These are phyloP conservation scores for Eurytoma californica DNA, from an alignment of 2,888 invertebrate species.

Conservation along the genomic window DNA sequence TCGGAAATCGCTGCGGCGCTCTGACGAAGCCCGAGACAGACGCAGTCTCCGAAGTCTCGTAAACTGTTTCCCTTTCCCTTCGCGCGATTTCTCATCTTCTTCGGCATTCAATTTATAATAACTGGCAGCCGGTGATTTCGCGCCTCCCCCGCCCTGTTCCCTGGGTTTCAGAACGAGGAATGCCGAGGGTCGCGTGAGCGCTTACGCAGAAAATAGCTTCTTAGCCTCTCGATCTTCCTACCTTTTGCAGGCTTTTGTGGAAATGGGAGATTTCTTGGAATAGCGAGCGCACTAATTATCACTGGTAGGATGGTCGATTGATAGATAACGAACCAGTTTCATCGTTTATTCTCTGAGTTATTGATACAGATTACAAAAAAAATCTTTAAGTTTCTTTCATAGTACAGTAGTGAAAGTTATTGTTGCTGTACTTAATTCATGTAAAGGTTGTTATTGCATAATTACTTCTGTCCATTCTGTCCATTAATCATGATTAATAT, in stretches of 20 bases:
- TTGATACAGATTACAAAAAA: too few species aligned
- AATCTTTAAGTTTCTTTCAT: too few species aligned
- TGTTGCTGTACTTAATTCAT: too few species aligned
- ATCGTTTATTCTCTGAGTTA: too few species aligned
- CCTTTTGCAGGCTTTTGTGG: neutral
- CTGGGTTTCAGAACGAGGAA: slow-evolving; percentile 56
- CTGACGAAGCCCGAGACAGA: slow-evolving; percentile 21
- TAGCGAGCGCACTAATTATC: slow-evolving; percentile 40
- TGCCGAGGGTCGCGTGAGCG: slow-evolving; percentile 58
- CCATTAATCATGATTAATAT: too few species aligned
- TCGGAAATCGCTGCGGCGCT: slow-evolving; percentile 33
- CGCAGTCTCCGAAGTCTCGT: slow-evolving; percentile 57
- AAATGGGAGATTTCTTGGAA: neutral
- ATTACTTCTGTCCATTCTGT: too few species aligned
- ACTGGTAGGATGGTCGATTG: slow-evolving; percentile 22
- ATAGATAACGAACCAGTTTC: too few species aligned
- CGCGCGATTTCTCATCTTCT: slow-evolving; percentile 64
- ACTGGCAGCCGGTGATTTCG: slow-evolving; percentile 65
- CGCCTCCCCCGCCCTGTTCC: slow-evolving; percentile 41
- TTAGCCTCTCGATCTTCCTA: slow-evolving; percentile 51
- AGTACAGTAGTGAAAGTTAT: too few species aligned
- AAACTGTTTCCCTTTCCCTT: slow-evolving; percentile 62
- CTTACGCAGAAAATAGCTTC: slow-evolving; percentile 69
- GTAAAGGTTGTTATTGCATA: too few species aligned
- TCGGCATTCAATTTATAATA: slow-evolving; percentile 67